Base-by-base conservation (phyloP, 2,113 vertebrate species). In the Ailurus styani region DNA sequence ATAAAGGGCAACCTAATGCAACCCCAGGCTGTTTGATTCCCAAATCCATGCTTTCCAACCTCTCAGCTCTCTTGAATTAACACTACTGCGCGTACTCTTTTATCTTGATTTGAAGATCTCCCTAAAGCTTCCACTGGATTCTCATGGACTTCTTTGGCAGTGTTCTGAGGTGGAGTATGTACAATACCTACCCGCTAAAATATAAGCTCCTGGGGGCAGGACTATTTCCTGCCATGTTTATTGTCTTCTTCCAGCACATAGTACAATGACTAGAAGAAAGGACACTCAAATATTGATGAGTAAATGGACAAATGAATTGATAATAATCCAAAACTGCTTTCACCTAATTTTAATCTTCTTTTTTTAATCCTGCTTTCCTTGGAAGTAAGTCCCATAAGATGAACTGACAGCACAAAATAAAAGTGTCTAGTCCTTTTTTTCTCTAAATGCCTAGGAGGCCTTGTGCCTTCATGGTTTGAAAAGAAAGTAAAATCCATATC, bases 401-500 rank as follows among this genome's bases (percentile, higher is more conserved):
- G 54, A 96, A 87, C 4, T 89, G 60, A 90, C 54, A 84, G 27
- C 34, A 66, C 42, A 91, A 91, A 29, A 50, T 66, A 37, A 72
- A 6, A 73, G 3, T 79, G 7, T 77, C 45, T 3, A 17, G 57
- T 40, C 2, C 1, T 50, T 93, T 93, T 27, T 86, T 84, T 31
- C 14, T n/a, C 34, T 57, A 0, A 55, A 47, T 78, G 17, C 7
- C 6, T 5, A 89, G 9, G 12, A 47, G 10, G 25, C 13, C 29
- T 15, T 79, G 7, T 70, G 11, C 14, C 25, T 96, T 54, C 7
- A 31, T 72, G 3, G 12, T 85, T n/a, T 42, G 7, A 37, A 93
- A 96, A 88, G 37, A 88, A 87, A 94, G 25, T 12, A 82, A 91
- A 96, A n/a, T 45, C 52, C 10, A 82, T 72, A 40, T 25, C 17